phyloP scores from a whole-genome alignment of 30 jellyfish, hydroid and myxozoan species.

The Aurelia coerulea region DNA sequence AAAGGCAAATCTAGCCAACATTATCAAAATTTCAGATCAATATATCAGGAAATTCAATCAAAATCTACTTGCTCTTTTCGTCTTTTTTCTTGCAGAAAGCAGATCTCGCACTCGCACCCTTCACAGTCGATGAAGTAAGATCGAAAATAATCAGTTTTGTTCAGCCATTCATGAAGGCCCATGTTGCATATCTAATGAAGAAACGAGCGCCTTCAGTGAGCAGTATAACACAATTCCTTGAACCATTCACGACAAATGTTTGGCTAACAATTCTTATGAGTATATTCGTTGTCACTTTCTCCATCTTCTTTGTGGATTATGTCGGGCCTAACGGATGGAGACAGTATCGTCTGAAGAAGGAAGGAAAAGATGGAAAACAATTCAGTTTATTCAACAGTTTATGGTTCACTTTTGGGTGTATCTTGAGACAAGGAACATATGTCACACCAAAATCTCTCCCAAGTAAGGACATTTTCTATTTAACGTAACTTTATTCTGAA shows the following conservation, averaged over 20 bases:
- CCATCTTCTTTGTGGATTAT: slow-evolving; percentile 33
- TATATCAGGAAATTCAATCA: too few species aligned
- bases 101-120: slow-evolving; percentile 45
- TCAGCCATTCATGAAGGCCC: slow-evolving; percentile 40
- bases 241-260: slow-evolving; percentile 38
- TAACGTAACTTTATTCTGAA: too few species aligned
- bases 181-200: slow-evolving; percentile 34
- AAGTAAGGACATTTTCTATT: not conserved
- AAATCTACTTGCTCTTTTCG: too few species aligned
- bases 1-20: not conserved
- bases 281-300: slow-evolving; percentile 30
- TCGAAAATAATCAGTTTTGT: slow-evolving; percentile 37
- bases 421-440: slow-evolving; percentile 34
- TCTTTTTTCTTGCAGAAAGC: slow-evolving; percentile 17
- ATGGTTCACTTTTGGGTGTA: slow-evolving; percentile 50
- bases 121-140: slow-evolving; percentile 47
- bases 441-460: slow-evolving; percentile 33
- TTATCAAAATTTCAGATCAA: too few species aligned
- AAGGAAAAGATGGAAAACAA: slow-evolving; percentile 32
- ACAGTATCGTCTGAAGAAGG: slow-evolving; percentile 13
- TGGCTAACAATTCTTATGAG: slow-evolving; percentile 32
- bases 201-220: slow-evolving; percentile 1
- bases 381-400: slow-evolving; percentile 31
- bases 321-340: slow-evolving; percentile 47
- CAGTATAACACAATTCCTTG: slow-evolving; percentile 38